Evolutionary conservation across 1,140 invertebrate genomes (phyloP), one percentile per base, ranked within the genome.

Genomic region (Holcopasites calliopsidis): DNA sequence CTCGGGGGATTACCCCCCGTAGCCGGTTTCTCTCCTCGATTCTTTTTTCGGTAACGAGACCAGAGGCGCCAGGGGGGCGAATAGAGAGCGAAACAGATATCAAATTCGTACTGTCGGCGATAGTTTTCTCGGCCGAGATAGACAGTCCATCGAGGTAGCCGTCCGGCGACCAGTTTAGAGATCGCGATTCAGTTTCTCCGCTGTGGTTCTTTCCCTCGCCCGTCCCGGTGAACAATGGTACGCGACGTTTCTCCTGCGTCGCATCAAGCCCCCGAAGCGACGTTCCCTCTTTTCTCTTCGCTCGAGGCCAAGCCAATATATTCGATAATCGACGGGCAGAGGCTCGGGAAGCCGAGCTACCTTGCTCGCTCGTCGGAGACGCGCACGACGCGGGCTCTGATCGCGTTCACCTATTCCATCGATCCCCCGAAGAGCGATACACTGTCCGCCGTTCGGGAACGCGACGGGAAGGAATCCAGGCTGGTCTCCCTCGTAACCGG

Each of bases 381-480:
- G 23, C 60, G 38, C 40, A 64, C 60, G n/a, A 23, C 26, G 50
- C 38, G 11, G 44, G 28, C 40, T 54, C 61, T 58, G 28, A 26
- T 10, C n/a, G 11, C 3, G 21, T 23, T 21, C 21, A 26, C 23
- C 23, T 69, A 75, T 50, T 77, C 68, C 31, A 38, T 52, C 28
- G 73, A 55, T 8, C 8, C 28, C n/a, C 21, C 18, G 28, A 68
- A 62, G 8, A 47, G 35, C 23, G 40, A 33, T 21, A 35, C 55
- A 57, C 26, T 71, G 16, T 23, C 33, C 31, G 33, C 28, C 38
- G 64, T 52, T 13, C 26, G 4, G 49, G 52, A 54, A 66, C 49
- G 33, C 54, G 73, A 44, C 47, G 65, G 23, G 60, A 40, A 38
- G 61, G 26, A 40, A 28, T 65, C 33, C 57, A 77, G 62, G 52